Evolutionary conservation across 2,113 vertebrate genomes (phyloP).

Genomic region (Austrofundulus limnaeus): DNA sequence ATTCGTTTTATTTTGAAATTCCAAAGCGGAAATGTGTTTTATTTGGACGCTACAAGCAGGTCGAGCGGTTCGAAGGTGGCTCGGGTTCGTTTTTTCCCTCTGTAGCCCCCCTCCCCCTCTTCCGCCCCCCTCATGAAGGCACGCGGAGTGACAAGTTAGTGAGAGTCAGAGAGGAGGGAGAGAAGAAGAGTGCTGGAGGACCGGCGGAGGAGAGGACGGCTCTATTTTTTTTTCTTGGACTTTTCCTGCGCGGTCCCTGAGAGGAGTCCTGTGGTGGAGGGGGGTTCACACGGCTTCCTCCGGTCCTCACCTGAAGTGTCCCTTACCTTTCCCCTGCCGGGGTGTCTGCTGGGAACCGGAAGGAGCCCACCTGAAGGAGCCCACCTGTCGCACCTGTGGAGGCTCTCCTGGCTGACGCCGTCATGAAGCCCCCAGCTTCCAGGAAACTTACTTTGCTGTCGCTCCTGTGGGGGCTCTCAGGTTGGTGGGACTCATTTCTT

Average conservation of each 20-base stretch:
- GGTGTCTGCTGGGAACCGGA: too few relatives aligned
- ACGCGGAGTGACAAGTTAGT: too few relatives aligned
- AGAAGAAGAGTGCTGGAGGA: constrained; percentile 14
- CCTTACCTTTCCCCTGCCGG: constrained; percentile 12
- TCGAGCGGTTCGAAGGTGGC: neutral
- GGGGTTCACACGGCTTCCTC: constrained; percentile 1
- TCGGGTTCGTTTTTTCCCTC: neutral
- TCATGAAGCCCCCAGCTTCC: constrained; percentile 65
- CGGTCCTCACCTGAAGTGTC: constrained; percentile 56
- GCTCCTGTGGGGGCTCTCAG: constrained; percentile 65
- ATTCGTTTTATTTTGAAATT: constrained; percentile 32
- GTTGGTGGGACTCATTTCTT: constrained; percentile 60
- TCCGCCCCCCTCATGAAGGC: neutral
- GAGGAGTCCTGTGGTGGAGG: constrained; percentile 2
- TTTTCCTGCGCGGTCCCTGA: neutral
- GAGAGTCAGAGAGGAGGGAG: neutral
- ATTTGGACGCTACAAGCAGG: accelerated
- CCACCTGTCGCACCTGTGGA: constrained; percentile 30
- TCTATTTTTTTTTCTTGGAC: neutral
- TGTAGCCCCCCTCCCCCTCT: constrained; percentile 10
- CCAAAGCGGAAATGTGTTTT: accelerated
- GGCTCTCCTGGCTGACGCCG: constrained; percentile 5
- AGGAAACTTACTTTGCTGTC: constrained; percentile 72
- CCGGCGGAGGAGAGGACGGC: neutral
- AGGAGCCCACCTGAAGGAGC: constrained; percentile 7